Evolutionary conservation across 1,140 invertebrate species (phyloP).

Genomic region (Laupala kohalensis): DNA sequence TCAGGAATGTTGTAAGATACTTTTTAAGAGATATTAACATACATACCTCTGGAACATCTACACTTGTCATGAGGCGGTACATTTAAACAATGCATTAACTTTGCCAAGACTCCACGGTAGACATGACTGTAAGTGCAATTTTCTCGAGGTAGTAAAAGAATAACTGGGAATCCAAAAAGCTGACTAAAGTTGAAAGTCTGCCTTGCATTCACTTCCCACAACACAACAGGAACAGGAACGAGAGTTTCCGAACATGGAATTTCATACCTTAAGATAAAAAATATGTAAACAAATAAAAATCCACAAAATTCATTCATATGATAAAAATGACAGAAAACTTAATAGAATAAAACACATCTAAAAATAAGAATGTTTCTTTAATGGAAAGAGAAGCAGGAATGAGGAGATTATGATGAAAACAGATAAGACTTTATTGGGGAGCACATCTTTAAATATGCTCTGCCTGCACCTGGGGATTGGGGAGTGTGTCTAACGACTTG

Average conservation of each 20-base stretch:
- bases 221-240: constrained; percentile 4
- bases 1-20: too few relatives aligned
- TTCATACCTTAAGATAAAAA: neutral
- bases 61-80: neutral
- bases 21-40: too few relatives aligned
- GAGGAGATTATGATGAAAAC: too few relatives aligned
- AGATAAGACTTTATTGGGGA: too few relatives aligned
- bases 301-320: too few relatives aligned
- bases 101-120: neutral
- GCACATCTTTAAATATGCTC: too few relatives aligned
- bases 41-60: neutral
- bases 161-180: constrained; percentile 9
- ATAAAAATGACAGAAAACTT: too few relatives aligned
- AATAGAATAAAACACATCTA: too few relatives aligned
- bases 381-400: too few relatives aligned
- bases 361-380: too few relatives aligned
- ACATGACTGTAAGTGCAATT: constrained; percentile 7
- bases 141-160: constrained; percentile 5
- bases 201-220: neutral
- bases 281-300: neutral
- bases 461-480: too few relatives aligned
- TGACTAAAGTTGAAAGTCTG: constrained; percentile 1
- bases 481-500: too few relatives aligned
- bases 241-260: neutral
- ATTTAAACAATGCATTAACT: neutral